Base-by-base conservation (phyloP, 2,888 invertebrate species). In the Dromius quadrimaculatus region DNA sequence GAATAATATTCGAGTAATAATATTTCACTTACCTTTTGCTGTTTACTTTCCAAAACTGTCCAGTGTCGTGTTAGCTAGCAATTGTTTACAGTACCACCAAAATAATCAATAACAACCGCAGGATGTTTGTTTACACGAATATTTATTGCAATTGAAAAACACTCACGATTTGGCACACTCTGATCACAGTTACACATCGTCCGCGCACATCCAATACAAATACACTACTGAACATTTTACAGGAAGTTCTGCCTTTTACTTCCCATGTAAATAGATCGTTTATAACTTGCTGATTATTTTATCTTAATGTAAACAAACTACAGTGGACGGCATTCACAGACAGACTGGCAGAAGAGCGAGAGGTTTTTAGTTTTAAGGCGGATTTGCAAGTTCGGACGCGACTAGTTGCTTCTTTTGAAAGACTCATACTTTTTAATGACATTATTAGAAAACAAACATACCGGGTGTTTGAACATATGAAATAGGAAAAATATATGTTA, bases 221-320 rank as follows among this genome's bases (percentile, higher is more conserved):
- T 41, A 11, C 43, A 45, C 68, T 59, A 68, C 68, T 68, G 68
- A 54, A 32, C 15, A 1, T 45, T 11, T 23, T n/a, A 11, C 15
- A 68, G 57, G 59, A 68, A 68, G 59, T 68, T 20, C 41, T 20
- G 36, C 54, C 50, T 68, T 68, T 68, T 59, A 68, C 68, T 43
- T 57, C 68, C 59, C 43, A 45, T 36, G 59, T 43, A 68, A 59
- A 59, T 66, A 66, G 41, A 65, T 66, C 54, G 47, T n/a, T 50
- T 68, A 66, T 54, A 41, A 32, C 6, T 8, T 28, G 17, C 50
- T 59, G 59, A 68, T 59, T 68, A 45, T 17, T 43, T 68, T 59
- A 68, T 68, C 68, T 59, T 32, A 59, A 59, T 68, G 65, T 50
- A 65, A 65, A 65, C 65, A 65, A 15, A 65, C 9, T 47, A 32